Evolutionary conservation across 2,113 vertebrate genomes (phyloP).

Genomic region (Agapornis roseicollis): DNA sequence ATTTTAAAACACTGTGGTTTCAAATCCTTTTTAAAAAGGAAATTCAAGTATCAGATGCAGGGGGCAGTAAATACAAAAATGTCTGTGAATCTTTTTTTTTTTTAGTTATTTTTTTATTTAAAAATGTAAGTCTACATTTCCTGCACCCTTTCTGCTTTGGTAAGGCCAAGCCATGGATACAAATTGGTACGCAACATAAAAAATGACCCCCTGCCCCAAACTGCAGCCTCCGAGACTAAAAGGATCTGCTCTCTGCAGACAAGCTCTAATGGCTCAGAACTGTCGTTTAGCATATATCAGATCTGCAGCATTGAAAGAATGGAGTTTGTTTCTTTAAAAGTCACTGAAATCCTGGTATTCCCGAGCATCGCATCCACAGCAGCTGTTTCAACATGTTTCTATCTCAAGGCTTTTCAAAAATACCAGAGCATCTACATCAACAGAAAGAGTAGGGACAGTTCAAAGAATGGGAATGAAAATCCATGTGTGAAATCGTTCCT

Average conservation of each 20-base stretch:
- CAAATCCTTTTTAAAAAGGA: slow-evolving; percentile 78
- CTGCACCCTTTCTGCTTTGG: slow-evolving; percentile 78
- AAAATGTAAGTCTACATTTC: slow-evolving; percentile 65
- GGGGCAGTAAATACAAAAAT: slow-evolving; percentile 79
- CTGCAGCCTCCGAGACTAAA: slow-evolving; percentile 44
- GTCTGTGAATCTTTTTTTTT: slow-evolving; percentile 34
- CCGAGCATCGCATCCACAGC: background rate
- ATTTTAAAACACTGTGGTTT: slow-evolving; percentile 81
- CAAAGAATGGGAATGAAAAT: slow-evolving; percentile 64
- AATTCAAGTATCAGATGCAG: slow-evolving; percentile 77
- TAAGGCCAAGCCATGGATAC: slow-evolving; percentile 79
- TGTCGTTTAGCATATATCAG: slow-evolving; percentile 16
- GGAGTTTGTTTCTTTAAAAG: background rate
- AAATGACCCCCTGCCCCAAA: slow-evolving; percentile 59
- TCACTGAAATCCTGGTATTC: slow-evolving; percentile 37
- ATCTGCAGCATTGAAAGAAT: slow-evolving; percentile 66
- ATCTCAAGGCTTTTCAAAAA: slow-evolving; percentile 32
- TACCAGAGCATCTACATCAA: slow-evolving; percentile 49
- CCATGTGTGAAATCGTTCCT: slow-evolving; percentile 49
- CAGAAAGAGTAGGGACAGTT: slow-evolving; percentile 51
- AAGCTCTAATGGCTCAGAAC: slow-evolving; percentile 53
- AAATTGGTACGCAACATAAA: slow-evolving; percentile 62
- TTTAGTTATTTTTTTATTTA: slow-evolving; percentile 23
- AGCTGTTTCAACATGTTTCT: slow-evolving; percentile 15
- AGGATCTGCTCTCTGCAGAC: slow-evolving; percentile 26